Evolutionary conservation across 2,888 invertebrate species (phyloP), one percentile per base, ranked within the genome.

Genomic region (Leucophenga maculata): DNA sequence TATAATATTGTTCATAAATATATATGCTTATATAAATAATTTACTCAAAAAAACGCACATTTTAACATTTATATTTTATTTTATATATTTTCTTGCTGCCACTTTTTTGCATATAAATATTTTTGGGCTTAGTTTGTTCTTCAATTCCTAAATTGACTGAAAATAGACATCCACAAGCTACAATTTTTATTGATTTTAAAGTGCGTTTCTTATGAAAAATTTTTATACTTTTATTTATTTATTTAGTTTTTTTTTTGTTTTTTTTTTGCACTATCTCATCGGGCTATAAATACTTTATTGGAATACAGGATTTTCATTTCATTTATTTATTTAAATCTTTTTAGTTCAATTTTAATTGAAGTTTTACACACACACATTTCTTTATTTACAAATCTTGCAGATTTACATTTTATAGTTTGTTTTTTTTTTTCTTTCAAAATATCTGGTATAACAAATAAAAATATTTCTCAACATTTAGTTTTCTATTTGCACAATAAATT

Each of bases 101-200:
- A 18, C 54, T 52, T 62, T 68, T 62, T 62, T 48, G 26, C n/a
- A n/a, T n/a, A n/a, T n/a, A n/a, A n/a, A n/a, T n/a, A n/a, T n/a
- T n/a, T n/a, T n/a, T n/a, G n/a, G n/a, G n/a, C n/a, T n/a, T 46
- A 16, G 18, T 60, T 48, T 64, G 13, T 73, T 70, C 68, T 72
- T 78, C 74, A 75, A 75, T 77, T 74, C 57, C 69, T 74, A 72
- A 82, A 85, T 78, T 82, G 78, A 79, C 79, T 67, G 65, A 72
- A 67, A 65, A 70, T 26, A 59, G 69, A 69, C 65, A 57, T 62
- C 50, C 18, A n/a, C n/a, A 64, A 69, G 57, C 69, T 55, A 55
- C 31, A 8, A 44, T 62, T 26, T 4, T 46, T 39, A 11, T 39
- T 11, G 8, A 1, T 39, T 64, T 64, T 64, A 64, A 20, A 46